A percentile compares a stretch with the other conserved stretches of the same genome.
phyloP scores from a whole-genome alignment of 2,888 invertebrate genomes.

The Altica lythri region DNA sequence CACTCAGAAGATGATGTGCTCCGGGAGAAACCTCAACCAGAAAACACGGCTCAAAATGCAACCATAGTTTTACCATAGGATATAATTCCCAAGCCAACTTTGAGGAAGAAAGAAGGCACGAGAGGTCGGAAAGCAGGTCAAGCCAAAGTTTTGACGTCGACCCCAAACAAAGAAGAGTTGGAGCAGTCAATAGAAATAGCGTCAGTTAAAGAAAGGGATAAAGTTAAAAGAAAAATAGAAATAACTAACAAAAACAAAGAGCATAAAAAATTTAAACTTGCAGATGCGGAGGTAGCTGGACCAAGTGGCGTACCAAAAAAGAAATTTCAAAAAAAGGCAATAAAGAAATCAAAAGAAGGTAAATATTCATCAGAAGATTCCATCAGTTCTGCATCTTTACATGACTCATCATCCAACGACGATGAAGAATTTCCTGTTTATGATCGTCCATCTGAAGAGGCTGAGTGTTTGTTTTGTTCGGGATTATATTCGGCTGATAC shows the following conservation, averaged over 20 bases:
- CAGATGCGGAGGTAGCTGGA: too few relatives aligned
- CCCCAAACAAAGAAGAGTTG: not conserved
- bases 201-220: not conserved
- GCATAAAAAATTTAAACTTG: too few relatives aligned
- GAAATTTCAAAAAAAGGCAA: too few relatives aligned
- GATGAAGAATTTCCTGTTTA: too few relatives aligned
- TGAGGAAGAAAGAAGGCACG: not conserved
- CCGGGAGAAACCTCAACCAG: constrained; percentile 21
- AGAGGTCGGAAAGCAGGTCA: not conserved
- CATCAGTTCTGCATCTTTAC: too few relatives aligned
- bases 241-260: too few relatives aligned
- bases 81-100: not conserved
- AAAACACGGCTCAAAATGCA: too few relatives aligned
- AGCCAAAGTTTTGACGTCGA: too few relatives aligned
- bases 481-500: not conserved
- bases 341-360: too few relatives aligned
- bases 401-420: too few relatives aligned
- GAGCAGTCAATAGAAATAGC: not conserved
- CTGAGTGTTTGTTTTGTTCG: not conserved
- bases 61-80: not conserved
- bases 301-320: too few relatives aligned
- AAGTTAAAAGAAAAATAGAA: not conserved
- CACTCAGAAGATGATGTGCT: constrained; percentile 23
- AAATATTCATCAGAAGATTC: too few relatives aligned
- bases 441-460: not conserved